Evolutionary conservation across 2,888 invertebrate genomes (phyloP).

Genomic region (Allophyes oxyacanthae): DNA sequence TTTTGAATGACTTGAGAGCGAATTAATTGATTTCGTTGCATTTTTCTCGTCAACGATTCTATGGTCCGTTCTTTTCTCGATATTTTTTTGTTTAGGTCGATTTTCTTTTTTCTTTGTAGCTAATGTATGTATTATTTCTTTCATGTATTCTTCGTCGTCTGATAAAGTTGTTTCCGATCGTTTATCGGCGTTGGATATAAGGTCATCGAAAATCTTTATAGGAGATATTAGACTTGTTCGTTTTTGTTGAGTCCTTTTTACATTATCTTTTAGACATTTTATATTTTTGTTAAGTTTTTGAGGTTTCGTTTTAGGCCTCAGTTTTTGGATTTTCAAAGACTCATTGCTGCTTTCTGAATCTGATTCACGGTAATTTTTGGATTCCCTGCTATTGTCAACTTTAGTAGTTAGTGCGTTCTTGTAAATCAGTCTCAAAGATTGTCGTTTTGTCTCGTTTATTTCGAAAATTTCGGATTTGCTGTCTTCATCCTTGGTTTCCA

Average conservation of each 20-base stretch:
- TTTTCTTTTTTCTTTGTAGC: conserved; percentile 20
- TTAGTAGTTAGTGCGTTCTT: conserved; percentile 12
- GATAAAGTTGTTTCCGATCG: conserved; percentile 35
- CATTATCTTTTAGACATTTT: neutral
- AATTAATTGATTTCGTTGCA: conserved; percentile 6
- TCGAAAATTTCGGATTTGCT: conserved; percentile 19
- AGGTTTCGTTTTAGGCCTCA: conserved; percentile 1
- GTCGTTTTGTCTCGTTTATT: conserved; percentile 17
- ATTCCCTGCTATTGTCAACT: conserved; percentile 2
- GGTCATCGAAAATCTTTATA: conserved; percentile 63
- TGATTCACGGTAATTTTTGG: conserved; percentile 4
- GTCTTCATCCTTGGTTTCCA: neutral
- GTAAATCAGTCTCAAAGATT: conserved; percentile 17
- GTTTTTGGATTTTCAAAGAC: neutral
- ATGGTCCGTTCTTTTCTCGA: neutral
- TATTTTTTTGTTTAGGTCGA: neutral
- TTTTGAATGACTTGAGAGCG: conserved; percentile 39
- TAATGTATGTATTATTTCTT: conserved; percentile 32
- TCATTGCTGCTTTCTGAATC: conserved; percentile 15
- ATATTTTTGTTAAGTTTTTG: too few relatives aligned
- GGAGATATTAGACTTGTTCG: conserved; percentile 70
- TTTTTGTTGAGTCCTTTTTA: neutral
- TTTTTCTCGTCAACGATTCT: conserved; percentile 1
- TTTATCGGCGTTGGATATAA: conserved; percentile 36
- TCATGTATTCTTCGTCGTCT: conserved; percentile 51